phyloP scores from a whole-genome alignment of 2,797 vertebrate species.

The Novumbra hubbsi region DNA sequence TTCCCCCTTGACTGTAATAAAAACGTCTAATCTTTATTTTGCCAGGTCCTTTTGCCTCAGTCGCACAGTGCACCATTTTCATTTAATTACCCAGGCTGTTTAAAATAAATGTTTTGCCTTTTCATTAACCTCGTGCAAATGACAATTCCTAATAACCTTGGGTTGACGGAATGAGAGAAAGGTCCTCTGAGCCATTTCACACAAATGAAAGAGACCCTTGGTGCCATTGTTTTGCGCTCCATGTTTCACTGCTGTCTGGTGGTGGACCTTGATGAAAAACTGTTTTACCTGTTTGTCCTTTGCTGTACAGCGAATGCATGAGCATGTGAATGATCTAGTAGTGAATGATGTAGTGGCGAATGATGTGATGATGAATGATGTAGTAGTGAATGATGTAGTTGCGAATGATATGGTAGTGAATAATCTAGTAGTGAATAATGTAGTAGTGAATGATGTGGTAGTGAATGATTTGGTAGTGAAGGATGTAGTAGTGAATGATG shows the following conservation, averaged over 20 bases:
- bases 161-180: not conserved
- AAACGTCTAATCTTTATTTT: conserved; percentile 30
- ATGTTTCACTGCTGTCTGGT: not conserved
- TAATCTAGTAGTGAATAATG: too few species aligned
- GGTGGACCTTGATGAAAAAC: conserved; percentile 1
- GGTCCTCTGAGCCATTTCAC: conserved; percentile 8
- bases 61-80: not conserved
- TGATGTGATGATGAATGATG: too few species aligned
- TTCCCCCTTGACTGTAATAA: conserved; percentile 23
- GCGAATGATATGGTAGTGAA: not conserved
- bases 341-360: not conserved
- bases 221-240: not conserved
- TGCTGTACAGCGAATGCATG: not conserved
- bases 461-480: too few species aligned
- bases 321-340: too few species aligned
- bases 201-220: not conserved
- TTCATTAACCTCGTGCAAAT: conserved; percentile 57
- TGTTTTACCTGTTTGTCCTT: not conserved
- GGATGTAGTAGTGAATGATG: too few species aligned
- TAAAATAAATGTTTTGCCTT: conserved; percentile 17
- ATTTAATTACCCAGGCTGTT: conserved; percentile 16
- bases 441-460: too few species aligned
- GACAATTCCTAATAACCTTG: conserved; percentile 20
- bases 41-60: conserved; percentile 19
- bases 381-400: too few species aligned